These are phyloP conservation scores for Cheirogaleus major DNA, from an alignment of 2,797 vertebrate species.

Conservation along the genomic window DNA sequence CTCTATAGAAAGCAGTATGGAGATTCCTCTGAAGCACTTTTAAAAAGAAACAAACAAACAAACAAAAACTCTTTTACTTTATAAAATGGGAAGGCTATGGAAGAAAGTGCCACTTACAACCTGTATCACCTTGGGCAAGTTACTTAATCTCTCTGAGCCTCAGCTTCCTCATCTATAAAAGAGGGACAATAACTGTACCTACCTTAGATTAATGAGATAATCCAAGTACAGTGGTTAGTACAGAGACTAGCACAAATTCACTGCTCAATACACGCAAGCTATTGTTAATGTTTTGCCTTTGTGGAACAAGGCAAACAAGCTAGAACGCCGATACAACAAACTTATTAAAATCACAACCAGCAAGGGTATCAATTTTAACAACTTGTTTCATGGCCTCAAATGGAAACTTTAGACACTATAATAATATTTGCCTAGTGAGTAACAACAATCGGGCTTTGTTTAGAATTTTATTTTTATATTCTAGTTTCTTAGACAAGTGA, in stretches of 20 bases:
- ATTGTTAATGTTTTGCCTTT: background rate
- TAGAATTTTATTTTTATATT: slow-evolving; percentile 20
- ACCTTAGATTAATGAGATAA: background rate
- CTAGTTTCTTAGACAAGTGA: background rate
- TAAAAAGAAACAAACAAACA: background rate
- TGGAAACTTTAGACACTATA: background rate
- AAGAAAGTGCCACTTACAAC: slow-evolving; percentile 12
- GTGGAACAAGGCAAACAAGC: background rate
- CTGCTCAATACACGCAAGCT: background rate
- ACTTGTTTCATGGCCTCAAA: background rate
- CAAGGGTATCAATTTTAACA: background rate
- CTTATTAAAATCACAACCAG: background rate
- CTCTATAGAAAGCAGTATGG: no score
- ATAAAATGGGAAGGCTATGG: slow-evolving; percentile 34
- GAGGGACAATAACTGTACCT: background rate
- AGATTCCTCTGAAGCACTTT: background rate
- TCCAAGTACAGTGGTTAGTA: background rate
- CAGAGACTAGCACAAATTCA: background rate
- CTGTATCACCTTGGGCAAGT: background rate
- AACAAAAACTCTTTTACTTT: background rate
- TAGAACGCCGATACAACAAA: background rate
- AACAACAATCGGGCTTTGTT: background rate
- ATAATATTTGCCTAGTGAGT: background rate
- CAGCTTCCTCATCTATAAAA: background rate
- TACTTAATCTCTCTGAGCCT: background rate